Percentiles rank a stretch among this genome's conserved stretches.
Conservation (phyloP, 2,888 invertebrate genomes). For the Lepidocyrtoides sp. region DNA sequence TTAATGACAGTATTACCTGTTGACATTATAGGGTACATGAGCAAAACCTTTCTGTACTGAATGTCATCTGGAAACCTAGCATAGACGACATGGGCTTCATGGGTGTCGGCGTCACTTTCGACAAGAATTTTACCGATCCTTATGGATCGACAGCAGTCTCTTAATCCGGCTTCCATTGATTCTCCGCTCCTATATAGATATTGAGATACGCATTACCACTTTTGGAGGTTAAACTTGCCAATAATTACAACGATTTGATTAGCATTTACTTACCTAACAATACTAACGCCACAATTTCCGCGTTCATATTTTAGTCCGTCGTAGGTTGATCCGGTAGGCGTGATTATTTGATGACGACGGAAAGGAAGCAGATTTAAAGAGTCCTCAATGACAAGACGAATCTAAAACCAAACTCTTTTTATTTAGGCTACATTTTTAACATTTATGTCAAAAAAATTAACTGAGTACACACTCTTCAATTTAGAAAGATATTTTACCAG, state of each 20-base stretch:
- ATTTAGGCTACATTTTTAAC: neutral
- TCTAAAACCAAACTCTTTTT: constrained; percentile 89
- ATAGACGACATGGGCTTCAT: constrained; percentile 98
- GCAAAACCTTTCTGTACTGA: constrained; percentile 93
- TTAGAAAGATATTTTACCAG: too few relatives aligned
- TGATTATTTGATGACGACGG: constrained; percentile 95
- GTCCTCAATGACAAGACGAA: constrained; percentile 98
- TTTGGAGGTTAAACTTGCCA: too few relatives aligned
- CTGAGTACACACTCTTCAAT: too few relatives aligned
- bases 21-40: constrained; percentile 97
- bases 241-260: too few relatives aligned
- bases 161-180: constrained; percentile 88
- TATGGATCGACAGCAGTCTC: constrained; percentile 99
- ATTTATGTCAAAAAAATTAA: neutral
- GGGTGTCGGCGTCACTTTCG: constrained; percentile 98
- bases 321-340: constrained; percentile 97
- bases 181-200: constrained; percentile 56
- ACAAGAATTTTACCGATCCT: constrained; percentile 99
- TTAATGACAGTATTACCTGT: constrained; percentile 97
- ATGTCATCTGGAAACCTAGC: constrained; percentile 99
- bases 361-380: constrained; percentile 99
- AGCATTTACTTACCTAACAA: constrained; percentile 89
- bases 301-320: constrained; percentile 98
- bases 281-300: constrained; percentile 99
- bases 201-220: too few relatives aligned